Base-by-base conservation (phyloP, 1,140 invertebrate genomes). In the Mycetomoellerius zeteki region DNA sequence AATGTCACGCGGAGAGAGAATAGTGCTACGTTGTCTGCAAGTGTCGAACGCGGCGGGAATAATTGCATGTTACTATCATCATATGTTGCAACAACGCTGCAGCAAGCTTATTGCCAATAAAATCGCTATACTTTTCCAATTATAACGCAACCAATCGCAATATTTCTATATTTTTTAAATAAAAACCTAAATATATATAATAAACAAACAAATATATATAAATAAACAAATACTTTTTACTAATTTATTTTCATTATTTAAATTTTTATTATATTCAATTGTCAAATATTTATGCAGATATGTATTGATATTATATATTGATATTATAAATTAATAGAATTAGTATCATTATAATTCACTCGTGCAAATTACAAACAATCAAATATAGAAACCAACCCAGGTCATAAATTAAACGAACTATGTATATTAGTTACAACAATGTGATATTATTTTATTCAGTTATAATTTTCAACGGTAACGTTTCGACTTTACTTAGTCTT, bases 1-100 rank as follows among this genome's bases (percentile, higher is more conserved):
- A 88, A 73, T 33, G 87, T 80, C 88, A 67, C 82, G n/a, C 50
- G n/a, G 54, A 47, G 33, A 54, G 50, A 89, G 54, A 37, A 81
- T 62, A 27, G 27, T 1, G 14, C 24, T 6, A 27, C 7, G 65
- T 54, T 65, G 52, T 75, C 82, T 62, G 58, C 84, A 47, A 64
- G 30, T 30, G 21, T 56, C 80, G 75, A 77, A 56, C 16, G 43
- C 50, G 8, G 21, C 60, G 27, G 27, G 19, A 37, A 54, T 58
- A 62, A 88, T 88, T 80, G 75, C 82, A 58, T 33, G 71, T 72
- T 80, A 67, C 37, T 52, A 65, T 65, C 27, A 60, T 37, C 24
- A 60, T 65, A 65, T 65, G 5, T 47, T 33, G 76, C 76, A 65
- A 43, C 50, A 47, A 65, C 27, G n/a, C 24, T 30, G 24, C 43